These are phyloP conservation scores for Rhynchonema sp. DNA, from an alignment of 2,888 invertebrate species.

Conservation along the genomic window DNA sequence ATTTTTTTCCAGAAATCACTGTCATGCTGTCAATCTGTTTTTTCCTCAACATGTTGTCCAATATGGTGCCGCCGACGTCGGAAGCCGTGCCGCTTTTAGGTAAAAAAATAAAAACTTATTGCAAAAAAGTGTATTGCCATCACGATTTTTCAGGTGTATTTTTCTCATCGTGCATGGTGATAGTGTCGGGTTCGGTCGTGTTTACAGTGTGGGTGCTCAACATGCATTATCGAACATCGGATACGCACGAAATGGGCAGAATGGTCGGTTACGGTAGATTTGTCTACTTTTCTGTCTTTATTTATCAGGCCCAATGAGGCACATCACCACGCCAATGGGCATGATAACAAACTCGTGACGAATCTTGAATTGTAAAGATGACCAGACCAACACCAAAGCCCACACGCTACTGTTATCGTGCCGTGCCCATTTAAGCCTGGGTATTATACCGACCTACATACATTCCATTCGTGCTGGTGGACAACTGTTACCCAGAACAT, in stretches of 20 bases:
- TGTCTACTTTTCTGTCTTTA: too few relatives aligned
- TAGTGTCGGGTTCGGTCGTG: slow-evolving; percentile 14
- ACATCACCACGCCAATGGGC: too few relatives aligned
- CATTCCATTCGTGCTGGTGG: too few relatives aligned
- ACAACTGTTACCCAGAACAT: too few relatives aligned
- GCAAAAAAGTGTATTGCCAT: not conserved
- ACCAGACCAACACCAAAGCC: too few relatives aligned
- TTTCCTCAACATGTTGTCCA: slow-evolving; percentile 90
- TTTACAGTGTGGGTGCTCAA: slow-evolving; percentile 15
- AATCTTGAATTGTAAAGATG: too few relatives aligned
- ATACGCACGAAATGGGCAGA: slow-evolving; percentile 14
- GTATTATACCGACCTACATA: too few relatives aligned
- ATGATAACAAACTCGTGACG: too few relatives aligned
- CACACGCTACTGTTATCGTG: too few relatives aligned
- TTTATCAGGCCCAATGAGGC: too few relatives aligned
- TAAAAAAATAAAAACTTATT: slow-evolving; percentile 26
- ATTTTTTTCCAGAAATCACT: slow-evolving; percentile 21
- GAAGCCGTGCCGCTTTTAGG: slow-evolving; percentile 98
- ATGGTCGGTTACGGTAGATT: not conserved
- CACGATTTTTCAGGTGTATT: slow-evolving; percentile 10
- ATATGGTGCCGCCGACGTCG: slow-evolving; percentile 93
- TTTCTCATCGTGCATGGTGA: slow-evolving; percentile 16
- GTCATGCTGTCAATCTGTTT: slow-evolving; percentile 70
- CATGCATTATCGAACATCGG: slow-evolving; percentile 13
- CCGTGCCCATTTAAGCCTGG: too few relatives aligned